Conservation (phyloP, 2,797 vertebrate species). For the Trachurus trachurus region DNA sequence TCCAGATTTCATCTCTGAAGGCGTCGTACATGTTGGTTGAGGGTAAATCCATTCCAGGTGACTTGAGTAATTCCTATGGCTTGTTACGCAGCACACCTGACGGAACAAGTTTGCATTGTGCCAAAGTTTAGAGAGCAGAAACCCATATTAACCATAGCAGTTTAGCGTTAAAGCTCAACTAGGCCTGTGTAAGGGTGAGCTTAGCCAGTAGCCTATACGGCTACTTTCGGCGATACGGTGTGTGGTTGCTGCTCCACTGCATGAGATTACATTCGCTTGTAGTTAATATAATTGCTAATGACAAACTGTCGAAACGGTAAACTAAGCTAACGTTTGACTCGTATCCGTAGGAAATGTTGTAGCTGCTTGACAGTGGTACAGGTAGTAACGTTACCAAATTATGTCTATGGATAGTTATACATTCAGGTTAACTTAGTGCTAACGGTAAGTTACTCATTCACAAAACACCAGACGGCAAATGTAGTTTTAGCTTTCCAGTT, state of each 20-base stretch:
- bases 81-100: slow-evolving; percentile 34
- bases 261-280: neutral
- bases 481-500: neutral
- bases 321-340: neutral
- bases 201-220: neutral
- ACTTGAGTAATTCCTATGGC: neutral
- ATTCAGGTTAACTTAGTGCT: neutral
- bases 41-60: slow-evolving; percentile 49
- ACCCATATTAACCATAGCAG: neutral
- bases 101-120: neutral
- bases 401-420: neutral
- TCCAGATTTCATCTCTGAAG: slow-evolving; percentile 75
- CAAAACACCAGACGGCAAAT: neutral
- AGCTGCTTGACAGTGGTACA: neutral
- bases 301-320: fast-evolving
- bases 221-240: neutral
- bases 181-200: too few species aligned
- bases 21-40: slow-evolving; percentile 76
- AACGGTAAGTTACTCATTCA: neutral
- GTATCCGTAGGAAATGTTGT: neutral
- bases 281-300: fast-evolving
- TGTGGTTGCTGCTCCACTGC: neutral
- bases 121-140: neutral
- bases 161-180: neutral
- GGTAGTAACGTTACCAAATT: neutral